phyloP scores from a whole-genome alignment of 2,797 vertebrate species.

The Molothrus ater region DNA sequence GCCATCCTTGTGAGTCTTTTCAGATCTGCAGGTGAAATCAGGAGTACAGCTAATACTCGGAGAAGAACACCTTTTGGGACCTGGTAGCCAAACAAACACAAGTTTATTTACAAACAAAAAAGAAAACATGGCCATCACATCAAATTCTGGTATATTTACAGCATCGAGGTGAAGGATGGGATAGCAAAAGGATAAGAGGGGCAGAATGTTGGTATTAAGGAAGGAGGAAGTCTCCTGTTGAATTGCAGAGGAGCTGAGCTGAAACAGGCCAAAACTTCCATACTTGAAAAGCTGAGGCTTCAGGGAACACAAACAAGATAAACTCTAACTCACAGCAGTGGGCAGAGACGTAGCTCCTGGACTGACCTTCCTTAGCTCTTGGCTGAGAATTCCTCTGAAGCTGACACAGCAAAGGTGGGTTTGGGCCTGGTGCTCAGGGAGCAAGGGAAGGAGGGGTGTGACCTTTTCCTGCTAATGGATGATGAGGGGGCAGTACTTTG shows the following conservation, averaged over 20 bases:
- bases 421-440: neutral
- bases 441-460: neutral
- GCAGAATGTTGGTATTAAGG: neutral
- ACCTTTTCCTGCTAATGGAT: neutral
- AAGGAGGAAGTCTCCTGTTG: neutral
- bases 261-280: neutral
- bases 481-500: neutral
- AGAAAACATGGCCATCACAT: neutral
- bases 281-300: neutral
- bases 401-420: neutral
- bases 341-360: neutral
- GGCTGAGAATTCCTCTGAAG: neutral
- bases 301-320: neutral
- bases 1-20: neutral
- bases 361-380: neutral
- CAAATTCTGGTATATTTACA: conserved; percentile 40
- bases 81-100: neutral
- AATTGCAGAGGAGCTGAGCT: neutral
- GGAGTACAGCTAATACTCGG: neutral
- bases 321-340: neutral
- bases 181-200: neutral
- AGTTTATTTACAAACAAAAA: conserved; percentile 65
- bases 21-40: neutral
- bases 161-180: neutral
- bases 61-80: neutral